phyloP scores from a whole-genome alignment of 2,797 vertebrate species.

The Tragopan temminckii region DNA sequence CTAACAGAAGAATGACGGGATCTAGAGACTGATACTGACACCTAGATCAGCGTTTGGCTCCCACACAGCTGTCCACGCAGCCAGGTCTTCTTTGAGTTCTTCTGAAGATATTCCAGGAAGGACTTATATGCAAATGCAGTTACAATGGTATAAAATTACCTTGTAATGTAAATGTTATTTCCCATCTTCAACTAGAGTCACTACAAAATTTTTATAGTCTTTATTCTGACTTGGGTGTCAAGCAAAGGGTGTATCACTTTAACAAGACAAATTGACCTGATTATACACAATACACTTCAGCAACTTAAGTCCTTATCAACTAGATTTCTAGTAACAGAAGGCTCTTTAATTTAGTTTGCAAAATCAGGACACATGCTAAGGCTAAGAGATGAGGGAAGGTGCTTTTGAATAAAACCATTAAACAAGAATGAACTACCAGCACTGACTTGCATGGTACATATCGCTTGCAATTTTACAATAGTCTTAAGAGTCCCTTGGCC shows the following conservation, averaged over 20 bases:
- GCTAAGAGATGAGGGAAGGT: neutral
- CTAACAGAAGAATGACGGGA: neutral
- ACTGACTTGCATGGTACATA: neutral
- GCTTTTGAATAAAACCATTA: neutral
- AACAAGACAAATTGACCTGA: neutral
- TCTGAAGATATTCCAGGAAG: neutral
- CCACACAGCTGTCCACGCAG: neutral
- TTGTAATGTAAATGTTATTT: neutral
- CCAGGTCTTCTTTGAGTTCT: neutral
- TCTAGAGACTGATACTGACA: neutral
- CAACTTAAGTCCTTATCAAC: slow-evolving; percentile 1
- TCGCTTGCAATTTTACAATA: neutral
- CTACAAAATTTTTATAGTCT: neutral
- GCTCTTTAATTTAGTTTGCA: neutral
- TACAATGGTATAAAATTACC: neutral
- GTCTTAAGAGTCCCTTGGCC: neutral
- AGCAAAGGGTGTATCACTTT: neutral
- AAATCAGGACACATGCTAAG: accelerated
- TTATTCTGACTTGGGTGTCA: neutral
- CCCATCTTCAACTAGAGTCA: neutral
- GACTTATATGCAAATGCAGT: neutral
- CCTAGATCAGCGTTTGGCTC: neutral
- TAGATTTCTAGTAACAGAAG: slow-evolving; percentile 15
- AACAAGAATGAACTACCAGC: neutral
- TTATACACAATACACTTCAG: neutral